Conservation (phyloP, 2,888 invertebrate genomes). For the Malthinus seriepunctatus region DNA sequence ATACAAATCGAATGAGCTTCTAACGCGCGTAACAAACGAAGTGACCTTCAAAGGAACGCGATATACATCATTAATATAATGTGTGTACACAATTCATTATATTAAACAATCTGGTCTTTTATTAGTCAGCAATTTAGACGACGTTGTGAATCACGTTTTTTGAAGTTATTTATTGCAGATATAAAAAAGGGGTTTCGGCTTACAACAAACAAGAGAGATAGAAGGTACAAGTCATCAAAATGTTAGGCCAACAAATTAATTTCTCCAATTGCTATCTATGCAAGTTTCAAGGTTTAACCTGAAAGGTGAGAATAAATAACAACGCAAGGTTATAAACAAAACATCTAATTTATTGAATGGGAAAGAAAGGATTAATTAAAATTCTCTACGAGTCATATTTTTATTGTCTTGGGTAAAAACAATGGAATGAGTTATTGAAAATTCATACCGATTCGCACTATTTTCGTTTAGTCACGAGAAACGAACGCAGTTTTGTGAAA, state of each 20-base stretch:
- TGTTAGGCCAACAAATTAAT: too few relatives aligned
- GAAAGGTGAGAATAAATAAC: constrained; percentile 6
- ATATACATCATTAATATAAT: not conserved
- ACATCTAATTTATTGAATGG: constrained; percentile 4
- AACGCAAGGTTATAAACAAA: constrained; percentile 3
- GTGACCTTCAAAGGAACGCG: constrained; percentile 1
- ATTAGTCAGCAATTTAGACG: constrained; percentile 2
- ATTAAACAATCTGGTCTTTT: not conserved
- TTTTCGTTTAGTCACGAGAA: not conserved
- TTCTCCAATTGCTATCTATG: too few relatives aligned
- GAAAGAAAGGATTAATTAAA: not conserved
- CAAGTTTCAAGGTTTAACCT: not conserved
- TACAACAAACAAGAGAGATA: not conserved
- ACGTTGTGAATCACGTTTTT: not conserved
- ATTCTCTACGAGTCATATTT: not conserved
- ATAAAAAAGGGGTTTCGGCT: not conserved
- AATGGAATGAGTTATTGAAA: too few relatives aligned
- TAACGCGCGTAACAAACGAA: not conserved
- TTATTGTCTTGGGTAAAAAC: too few relatives aligned
- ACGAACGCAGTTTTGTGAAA: not conserved
- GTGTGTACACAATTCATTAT: not conserved
- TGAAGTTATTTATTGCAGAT: not conserved
- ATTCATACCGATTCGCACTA: not conserved
- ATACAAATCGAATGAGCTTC: constrained; percentile 3
- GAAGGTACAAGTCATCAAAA: too few relatives aligned